These are phyloP conservation scores for Diplodus puntazzo DNA, from an alignment of 2,797 vertebrate species.

Conservation along the genomic window DNA sequence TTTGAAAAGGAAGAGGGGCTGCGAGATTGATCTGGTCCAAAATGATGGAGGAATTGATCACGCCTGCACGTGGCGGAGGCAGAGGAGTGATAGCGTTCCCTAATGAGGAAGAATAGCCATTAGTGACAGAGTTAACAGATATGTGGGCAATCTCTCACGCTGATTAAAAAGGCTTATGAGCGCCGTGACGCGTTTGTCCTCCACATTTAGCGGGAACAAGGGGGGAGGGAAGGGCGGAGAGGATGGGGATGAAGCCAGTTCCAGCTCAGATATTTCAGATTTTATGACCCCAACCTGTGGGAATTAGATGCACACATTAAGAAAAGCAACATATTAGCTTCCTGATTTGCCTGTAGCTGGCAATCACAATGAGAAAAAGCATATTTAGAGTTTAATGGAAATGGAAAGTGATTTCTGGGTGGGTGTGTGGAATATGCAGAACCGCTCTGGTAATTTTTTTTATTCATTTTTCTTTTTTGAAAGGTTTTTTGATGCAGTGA, in stretches of 20 bases:
- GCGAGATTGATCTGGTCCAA: constrained; percentile 75
- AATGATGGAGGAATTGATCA: constrained; percentile 81
- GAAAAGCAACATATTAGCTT: constrained; percentile 17
- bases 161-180: constrained; percentile 82
- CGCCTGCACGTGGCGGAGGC: constrained; percentile 52
- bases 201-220: constrained; percentile 41
- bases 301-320: not conserved
- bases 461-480: not conserved
- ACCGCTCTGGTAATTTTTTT: too few relatives aligned
- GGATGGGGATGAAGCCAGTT: constrained; percentile 15
- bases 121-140: constrained; percentile 76
- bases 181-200: constrained; percentile 62
- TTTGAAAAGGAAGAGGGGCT: constrained; percentile 61
- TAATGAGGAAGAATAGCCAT: constrained; percentile 81
- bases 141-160: constrained; percentile 74
- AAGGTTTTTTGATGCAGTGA: not conserved
- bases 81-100: constrained; percentile 60
- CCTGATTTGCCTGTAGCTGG: not conserved
- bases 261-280: constrained; percentile 3
- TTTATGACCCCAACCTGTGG: constrained; percentile 1
- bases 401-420: not conserved
- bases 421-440: too few relatives aligned
- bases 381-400: not conserved
- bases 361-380: not conserved
- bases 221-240: constrained; percentile 11